A percentile compares a stretch with the other conserved stretches of the same genome.
These are phyloP conservation scores for Danaus melanippus DNA, from an alignment of 1,140 invertebrate species.

Conservation along the genomic window DNA sequence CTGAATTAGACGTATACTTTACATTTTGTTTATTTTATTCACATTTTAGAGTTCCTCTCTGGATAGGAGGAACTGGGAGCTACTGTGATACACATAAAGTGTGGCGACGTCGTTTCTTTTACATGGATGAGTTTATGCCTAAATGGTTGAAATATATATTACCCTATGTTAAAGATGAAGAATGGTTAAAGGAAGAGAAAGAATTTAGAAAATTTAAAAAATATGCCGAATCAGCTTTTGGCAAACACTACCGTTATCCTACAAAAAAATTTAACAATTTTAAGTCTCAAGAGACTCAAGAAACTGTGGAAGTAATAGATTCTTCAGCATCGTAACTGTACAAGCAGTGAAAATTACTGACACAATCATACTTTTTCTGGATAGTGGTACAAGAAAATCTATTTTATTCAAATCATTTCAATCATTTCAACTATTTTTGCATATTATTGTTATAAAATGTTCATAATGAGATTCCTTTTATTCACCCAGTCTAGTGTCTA, in stretches of 20 bases:
- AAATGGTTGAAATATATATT: constrained; percentile 36
- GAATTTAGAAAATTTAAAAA: constrained; percentile 44
- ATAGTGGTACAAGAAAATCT: no score
- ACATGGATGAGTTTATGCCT: constrained; percentile 49
- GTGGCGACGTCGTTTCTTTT: constrained; percentile 46
- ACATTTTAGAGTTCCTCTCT: constrained; percentile 35
- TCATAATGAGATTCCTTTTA: no score
- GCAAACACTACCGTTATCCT: constrained; percentile 42
- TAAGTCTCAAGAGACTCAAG: constrained; percentile 30
- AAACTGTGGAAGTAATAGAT: constrained; percentile 27
- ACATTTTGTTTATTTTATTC: not conserved
- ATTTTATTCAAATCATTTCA: no score
- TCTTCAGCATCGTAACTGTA: not conserved
- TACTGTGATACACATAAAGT: constrained; percentile 43
- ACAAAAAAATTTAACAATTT: constrained; percentile 34
- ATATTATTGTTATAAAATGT: no score
- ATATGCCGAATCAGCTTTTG: constrained; percentile 39
- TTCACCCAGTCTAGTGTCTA: no score
- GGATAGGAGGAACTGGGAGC: constrained; percentile 38
- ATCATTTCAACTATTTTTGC: no score
- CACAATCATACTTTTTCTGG: no score
- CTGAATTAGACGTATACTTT: constrained; percentile 1
- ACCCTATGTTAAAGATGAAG: constrained; percentile 34
- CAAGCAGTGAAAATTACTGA: no score
- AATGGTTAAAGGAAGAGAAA: constrained; percentile 41